phyloP scores from a whole-genome alignment of 2,797 vertebrate species.

The Enteromius thamalakanensis region DNA sequence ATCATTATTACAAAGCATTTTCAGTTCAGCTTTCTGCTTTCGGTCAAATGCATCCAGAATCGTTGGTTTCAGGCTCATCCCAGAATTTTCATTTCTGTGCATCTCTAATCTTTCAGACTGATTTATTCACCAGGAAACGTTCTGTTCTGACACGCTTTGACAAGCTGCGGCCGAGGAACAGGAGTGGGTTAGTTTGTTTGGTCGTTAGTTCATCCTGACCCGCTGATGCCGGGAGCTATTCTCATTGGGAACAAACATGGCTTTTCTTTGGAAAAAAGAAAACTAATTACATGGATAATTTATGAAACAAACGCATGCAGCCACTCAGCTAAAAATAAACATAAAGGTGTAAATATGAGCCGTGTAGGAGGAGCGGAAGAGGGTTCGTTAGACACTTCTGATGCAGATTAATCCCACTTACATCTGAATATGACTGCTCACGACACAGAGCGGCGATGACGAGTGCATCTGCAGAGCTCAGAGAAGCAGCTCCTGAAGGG shows the following conservation, averaged over 20 bases:
- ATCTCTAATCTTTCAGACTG: not conserved
- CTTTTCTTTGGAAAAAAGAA: not conserved
- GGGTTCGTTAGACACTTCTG: not conserved
- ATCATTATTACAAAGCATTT: too few species aligned
- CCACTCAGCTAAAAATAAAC: conserved; percentile 11
- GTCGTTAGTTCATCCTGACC: not conserved
- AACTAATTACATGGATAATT: not conserved
- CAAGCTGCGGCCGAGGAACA: not conserved
- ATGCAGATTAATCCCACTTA: not conserved
- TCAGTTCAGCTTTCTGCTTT: not conserved
- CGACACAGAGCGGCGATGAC: not conserved
- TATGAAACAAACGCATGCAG: not conserved
- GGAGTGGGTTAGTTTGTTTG: not conserved
- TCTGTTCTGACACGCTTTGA: not conserved
- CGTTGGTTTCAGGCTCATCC: not conserved
- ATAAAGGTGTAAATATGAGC: not conserved
- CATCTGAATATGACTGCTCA: not conserved
- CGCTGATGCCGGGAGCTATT: not conserved
- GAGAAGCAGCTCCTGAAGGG: not conserved
- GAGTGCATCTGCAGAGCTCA: not conserved
- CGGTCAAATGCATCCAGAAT: not conserved
- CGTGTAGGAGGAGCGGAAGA: not conserved
- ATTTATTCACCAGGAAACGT: not conserved
- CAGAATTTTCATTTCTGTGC: not conserved
- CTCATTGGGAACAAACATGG: not conserved